These are phyloP conservation scores for Patiria miniata DNA, from an alignment of 35 echinoderm and acorn worm genomes.

Conservation along the genomic window DNA sequence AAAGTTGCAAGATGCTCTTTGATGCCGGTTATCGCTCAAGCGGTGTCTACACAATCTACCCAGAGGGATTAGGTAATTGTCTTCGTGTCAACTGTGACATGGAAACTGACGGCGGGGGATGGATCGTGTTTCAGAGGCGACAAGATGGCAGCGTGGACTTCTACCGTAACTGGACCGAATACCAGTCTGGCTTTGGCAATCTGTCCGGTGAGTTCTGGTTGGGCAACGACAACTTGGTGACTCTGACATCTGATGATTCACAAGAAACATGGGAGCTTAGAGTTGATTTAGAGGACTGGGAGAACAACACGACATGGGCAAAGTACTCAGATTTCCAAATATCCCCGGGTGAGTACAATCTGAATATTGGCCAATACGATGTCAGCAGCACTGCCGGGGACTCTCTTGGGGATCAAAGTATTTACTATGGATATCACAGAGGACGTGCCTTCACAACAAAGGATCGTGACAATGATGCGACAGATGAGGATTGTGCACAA, in stretches of 20 bases:
- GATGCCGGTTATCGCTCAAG: background rate
- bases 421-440: no score
- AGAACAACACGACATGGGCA: background rate
- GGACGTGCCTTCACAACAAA: no score
- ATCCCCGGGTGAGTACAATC: background rate
- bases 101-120: background rate
- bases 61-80: background rate
- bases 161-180: constrained; percentile 36
- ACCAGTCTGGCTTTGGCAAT: constrained; percentile 47
- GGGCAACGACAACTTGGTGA: constrained; percentile 30
- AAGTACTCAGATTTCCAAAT: constrained; percentile 10
- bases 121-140: constrained; percentile 51
- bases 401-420: no score
- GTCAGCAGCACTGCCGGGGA: background rate
- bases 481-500: no score
- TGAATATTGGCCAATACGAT: background rate
- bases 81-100: constrained; percentile 20
- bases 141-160: constrained; percentile 43
- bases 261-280: constrained; percentile 24
- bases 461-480: no score
- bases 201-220: constrained; percentile 53
- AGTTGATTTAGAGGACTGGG: constrained; percentile 40
- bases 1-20: no score
- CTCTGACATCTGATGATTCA: background rate
- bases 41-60: constrained; percentile 9